Base-by-base conservation (phyloP, 1,140 invertebrate species). In the Drosophila kurseongensis region DNA sequence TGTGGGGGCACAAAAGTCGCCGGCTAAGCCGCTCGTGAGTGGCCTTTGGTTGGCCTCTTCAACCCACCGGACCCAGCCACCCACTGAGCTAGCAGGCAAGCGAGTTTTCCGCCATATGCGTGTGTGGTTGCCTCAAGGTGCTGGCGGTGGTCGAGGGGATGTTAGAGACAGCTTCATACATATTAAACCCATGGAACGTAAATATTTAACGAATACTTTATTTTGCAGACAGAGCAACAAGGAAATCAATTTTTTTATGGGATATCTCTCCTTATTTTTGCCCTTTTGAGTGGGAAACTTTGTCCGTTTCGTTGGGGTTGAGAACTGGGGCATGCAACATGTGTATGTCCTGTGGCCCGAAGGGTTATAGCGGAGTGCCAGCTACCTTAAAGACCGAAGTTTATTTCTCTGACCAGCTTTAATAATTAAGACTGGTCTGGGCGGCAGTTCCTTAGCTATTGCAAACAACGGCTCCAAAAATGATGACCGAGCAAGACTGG, bases 151-250 rank as follows among this genome's bases (percentile, higher is more conserved):
- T 18, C 16, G 18, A 5, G 52, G 2, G 5, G 29, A 27, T 61
- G 57, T 45, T 45, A 63, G 62, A 32, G 62, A 29, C 27, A 47
- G 32, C 23, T 16, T 18, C 80, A 68, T 52, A 80, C 55, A 79
- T 81, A 85, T 85, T 85, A 80, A 88, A 78, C 76, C 83, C 82
- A 68, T 67, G 65, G 65, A 85, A 78, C 69, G 82, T 88, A 85
- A 85, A 85, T 85, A 85, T 85, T 85, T 85, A 85, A 85, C 75
- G 58, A 82, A 85, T 85, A 88, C 82, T 85, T 86, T 86, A 86
- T 85, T 71, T 61, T 72, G 51, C 68, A 61, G 65, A 27, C 63
- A 38, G 56, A 74, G 42, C 51, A 55, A 75, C 50, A 75, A 71
- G 67, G 51, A 71, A 69, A 71, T 41, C 63, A 68, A 69, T 57